Evolutionary conservation across 1,140 invertebrate species (phyloP), one percentile per base, ranked within the genome.

Genomic region (Sitobion miscanthi): DNA sequence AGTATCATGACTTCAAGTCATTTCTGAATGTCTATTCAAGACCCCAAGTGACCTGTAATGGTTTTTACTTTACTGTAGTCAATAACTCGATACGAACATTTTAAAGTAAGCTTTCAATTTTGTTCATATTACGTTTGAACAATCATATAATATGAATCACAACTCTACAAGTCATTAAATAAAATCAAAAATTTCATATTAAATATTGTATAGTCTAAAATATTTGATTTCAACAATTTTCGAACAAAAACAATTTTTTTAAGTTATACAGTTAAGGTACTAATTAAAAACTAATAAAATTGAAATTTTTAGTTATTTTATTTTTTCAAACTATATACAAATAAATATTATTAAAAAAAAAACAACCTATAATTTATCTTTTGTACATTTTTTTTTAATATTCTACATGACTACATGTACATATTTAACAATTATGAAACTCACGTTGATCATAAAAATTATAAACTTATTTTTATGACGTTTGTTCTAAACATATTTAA

Each of bases 21-120:
- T 87, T 49, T 87, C 86, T 7, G 23, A 35, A 35, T 87, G 86
- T 87, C 86, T 87, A 87, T 87, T 87, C 45, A 49, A 87, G 20
- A 87, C 86, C 30, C 30, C 7, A 87, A 87, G 47, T 87, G 86
- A n/a, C 47, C 5, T 49, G 45, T 87, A 47, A 87, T 7, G 85
- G 45, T 49, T 35, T 86, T n/a, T 38, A 52, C 17, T 87, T 87
- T 87, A 49, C 38, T 87, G 14, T 49, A 21, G 47, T 35, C 6
- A 49, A 87, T 45, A 30, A 49, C 86, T 49, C 20, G n/a, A 47
- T 47, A 38, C 2, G 86, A 47, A 87, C 0, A 30, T 30, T 87
- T 30, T 52, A 23, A 52, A 49, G 17, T 52, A 87, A 87, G n/a
- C 85, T 87, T 47, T 88, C 20, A 89, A 54, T 57, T 89, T 89